Evolutionary conservation across 2,888 invertebrate genomes (phyloP), one percentile per base, ranked within the genome.

Genomic region (Diarsia brunnea): DNA sequence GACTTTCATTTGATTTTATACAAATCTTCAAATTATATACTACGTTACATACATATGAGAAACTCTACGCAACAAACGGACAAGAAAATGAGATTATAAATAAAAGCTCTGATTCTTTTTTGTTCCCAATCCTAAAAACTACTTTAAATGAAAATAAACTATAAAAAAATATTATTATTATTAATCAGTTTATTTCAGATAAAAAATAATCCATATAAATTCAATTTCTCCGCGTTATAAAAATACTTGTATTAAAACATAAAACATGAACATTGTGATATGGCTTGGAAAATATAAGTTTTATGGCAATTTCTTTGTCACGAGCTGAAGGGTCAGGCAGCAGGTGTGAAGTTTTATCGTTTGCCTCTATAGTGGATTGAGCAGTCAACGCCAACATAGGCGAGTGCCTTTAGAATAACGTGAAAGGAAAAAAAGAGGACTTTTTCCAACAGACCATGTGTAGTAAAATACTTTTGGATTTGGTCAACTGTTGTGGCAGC

Each of bases 341-440:
- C 84, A 81, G 83, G 73, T 81, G 84, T 2, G 49, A 38, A 51
- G 63, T 78, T 73, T 73, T 67, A 81, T 78, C 55, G 67, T 24
- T 27, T 14, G 19, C n/a, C 31, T 58, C 14, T 12, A 21, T 66
- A 74, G 69, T 78, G 69, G 51, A 73, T 78, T 60, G 79, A 78
- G 79, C 47, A 72, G 69, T 81, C 67, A 83, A 69, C 66, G 45
- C 43, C 27, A 4, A 45, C 43, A 51, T 14, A 11, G 21, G n/a
- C 71, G 53, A 8, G 21, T 51, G 21, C 72, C 71, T 45, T 24
- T 27, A 38, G 2, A 58, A 31, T 72, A 51, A 49, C 47, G 19
- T 49, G 21, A 14, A 55, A 16, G 8, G 4, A 49, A 47, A 60
- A 71, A 31, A 10, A 11, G 11, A 14, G 1, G 4, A 55, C 49